These are phyloP conservation scores for Morinoia aosen DNA, from an alignment of 2,888 invertebrate genomes.

Conservation along the genomic window DNA sequence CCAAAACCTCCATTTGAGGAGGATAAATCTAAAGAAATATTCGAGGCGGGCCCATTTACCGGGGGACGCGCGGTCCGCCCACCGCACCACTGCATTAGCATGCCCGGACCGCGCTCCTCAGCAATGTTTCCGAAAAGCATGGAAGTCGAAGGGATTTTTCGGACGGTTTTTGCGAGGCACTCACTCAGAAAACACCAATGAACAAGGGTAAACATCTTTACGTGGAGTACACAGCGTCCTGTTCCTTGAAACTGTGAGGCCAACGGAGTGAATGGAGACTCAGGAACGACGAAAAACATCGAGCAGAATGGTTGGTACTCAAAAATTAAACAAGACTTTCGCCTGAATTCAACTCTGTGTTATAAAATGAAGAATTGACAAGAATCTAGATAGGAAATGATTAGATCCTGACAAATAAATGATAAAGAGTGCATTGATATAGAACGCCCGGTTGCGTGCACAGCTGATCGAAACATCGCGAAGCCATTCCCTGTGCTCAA, in stretches of 20 bases:
- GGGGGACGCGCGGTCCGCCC: neutral
- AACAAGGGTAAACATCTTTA: neutral
- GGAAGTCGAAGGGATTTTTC: conserved; percentile 1
- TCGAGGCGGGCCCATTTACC: neutral
- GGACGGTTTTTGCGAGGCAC: neutral
- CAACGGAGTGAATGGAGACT: neutral
- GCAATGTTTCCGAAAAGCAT: conserved; percentile 38
- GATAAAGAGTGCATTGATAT: too few relatives aligned
- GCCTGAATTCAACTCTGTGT: too few relatives aligned
- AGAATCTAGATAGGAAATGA: too few relatives aligned
- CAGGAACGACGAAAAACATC: neutral
- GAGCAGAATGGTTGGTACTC: neutral
- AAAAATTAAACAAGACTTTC: neutral
- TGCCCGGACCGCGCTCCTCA: conserved; percentile 4
- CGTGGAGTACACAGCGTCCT: neutral
- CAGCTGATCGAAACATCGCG: too few relatives aligned
- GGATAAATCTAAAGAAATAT: conserved; percentile 8
- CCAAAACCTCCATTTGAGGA: conserved; percentile 4
- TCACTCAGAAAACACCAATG: neutral
- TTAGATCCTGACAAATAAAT: too few relatives aligned
- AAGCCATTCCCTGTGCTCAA: too few relatives aligned
- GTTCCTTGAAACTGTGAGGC: neutral
- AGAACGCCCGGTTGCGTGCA: too few relatives aligned
- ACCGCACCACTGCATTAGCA: neutral
- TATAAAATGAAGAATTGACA: too few relatives aligned